These are phyloP conservation scores for Cacoxenus indagator DNA, from an alignment of 2,888 invertebrate genomes.

Conservation along the genomic window DNA sequence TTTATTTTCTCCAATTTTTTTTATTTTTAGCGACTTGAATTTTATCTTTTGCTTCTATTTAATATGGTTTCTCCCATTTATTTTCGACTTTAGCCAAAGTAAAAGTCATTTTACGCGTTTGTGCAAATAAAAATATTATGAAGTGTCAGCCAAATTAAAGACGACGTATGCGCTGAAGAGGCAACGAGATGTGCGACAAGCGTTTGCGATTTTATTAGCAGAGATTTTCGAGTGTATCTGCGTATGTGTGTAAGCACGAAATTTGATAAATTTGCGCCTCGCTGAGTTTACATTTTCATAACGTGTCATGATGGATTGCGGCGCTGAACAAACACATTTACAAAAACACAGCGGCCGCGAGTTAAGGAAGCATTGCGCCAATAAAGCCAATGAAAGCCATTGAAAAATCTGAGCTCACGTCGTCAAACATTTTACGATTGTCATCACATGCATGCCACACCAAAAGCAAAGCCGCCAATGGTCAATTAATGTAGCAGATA, in stretches of 20 bases:
- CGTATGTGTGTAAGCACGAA: not conserved
- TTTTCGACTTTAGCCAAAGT: slow-evolving; percentile 20
- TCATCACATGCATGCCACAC: not conserved
- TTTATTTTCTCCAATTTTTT: not conserved
- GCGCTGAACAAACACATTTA: not conserved
- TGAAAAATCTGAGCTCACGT: not conserved
- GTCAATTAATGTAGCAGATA: slow-evolving; percentile 25
- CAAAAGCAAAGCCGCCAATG: slow-evolving; percentile 16
- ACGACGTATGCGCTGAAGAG: slow-evolving; percentile 14
- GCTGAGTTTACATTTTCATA: not conserved
- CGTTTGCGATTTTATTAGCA: not conserved
- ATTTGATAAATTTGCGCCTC: slow-evolving; percentile 15
- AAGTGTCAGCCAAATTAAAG: slow-evolving; percentile 38
- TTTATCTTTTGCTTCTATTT: not conserved
- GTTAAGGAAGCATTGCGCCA: not conserved
- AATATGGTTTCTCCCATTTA: too few relatives aligned
- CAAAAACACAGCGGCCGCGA: not conserved
- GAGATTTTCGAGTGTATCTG: not conserved
- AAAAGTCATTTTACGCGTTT: slow-evolving; percentile 33
- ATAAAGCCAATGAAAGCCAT: not conserved
- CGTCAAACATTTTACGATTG: slow-evolving; percentile 28
- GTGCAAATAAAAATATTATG: slow-evolving; percentile 23
- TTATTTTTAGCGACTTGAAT: not conserved
- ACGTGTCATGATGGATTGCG: slow-evolving; percentile 2
- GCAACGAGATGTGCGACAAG: not conserved